phyloP scores from a whole-genome alignment of 92 coral and sea anemone genomes.

The Epizoanthus ramosus region DNA sequence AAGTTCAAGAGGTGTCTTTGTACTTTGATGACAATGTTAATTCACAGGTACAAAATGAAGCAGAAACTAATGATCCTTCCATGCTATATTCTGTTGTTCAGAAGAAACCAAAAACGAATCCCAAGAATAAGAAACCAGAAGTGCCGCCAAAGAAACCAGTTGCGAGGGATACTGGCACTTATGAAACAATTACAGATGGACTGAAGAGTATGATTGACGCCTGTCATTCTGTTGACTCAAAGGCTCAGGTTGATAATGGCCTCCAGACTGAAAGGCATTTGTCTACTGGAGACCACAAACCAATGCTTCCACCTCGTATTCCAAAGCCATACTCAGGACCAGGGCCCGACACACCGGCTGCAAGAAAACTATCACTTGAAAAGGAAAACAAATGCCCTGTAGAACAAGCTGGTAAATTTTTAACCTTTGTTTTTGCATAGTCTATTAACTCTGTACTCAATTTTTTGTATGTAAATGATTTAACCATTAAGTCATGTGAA shows the following conservation, averaged over 20 bases:
- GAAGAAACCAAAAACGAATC: slow-evolving; percentile 53
- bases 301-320: slow-evolving; percentile 77
- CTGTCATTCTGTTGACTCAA: slow-evolving; percentile 46
- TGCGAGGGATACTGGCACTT: slow-evolving; percentile 56
- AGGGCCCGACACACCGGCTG: slow-evolving; percentile 32
- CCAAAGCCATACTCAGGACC: slow-evolving; percentile 93
- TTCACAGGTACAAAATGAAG: slow-evolving; percentile 22
- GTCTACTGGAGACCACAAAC: slow-evolving; percentile 19
- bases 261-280: slow-evolving; percentile 19
- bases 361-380: slow-evolving; percentile 3
- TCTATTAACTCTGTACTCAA: too few species aligned
- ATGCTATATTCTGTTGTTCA: slow-evolving; percentile 81
- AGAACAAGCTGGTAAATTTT: neutral
- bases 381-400: neutral
- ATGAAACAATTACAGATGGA: slow-evolving; percentile 77
- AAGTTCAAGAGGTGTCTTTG: slow-evolving; percentile 33
- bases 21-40: slow-evolving; percentile 45
- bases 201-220: slow-evolving; percentile 72
- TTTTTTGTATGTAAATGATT: too few species aligned
- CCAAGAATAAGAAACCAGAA: slow-evolving; percentile 15
- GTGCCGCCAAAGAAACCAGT: slow-evolving; percentile 40
- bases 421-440: neutral
- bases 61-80: neutral
- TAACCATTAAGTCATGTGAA: too few species aligned
- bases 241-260: slow-evolving; percentile 21